phyloP scores from a whole-genome alignment of 2,888 invertebrate genomes.

The Cephus runcator region DNA sequence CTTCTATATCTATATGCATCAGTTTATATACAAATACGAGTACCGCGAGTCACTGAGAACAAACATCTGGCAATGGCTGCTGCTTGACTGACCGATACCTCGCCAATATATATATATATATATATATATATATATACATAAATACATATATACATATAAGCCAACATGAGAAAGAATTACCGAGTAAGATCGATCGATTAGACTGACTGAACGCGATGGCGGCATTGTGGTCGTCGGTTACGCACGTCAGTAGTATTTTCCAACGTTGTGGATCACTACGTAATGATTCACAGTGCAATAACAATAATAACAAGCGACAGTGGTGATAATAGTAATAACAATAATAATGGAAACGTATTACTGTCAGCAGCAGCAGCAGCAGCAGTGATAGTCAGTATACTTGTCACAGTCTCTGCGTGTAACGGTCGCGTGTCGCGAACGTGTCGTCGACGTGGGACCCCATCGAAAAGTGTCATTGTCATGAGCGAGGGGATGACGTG shows the following conservation, averaged over 20 bases:
- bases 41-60: background rate
- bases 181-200: background rate
- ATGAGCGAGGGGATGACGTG: background rate
- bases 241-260: background rate
- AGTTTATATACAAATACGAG: background rate
- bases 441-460: background rate
- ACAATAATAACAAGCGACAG: background rate
- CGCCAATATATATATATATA: background rate
- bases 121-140: background rate
- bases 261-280: background rate
- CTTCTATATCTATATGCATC: background rate
- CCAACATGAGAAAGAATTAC: background rate
- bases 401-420: background rate
- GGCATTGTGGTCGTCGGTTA: background rate
- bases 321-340: background rate
- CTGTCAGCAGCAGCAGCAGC: background rate
- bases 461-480: background rate
- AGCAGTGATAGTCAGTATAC: background rate
- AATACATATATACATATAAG: background rate
- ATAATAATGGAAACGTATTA: background rate
- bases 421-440: constrained; percentile 6
- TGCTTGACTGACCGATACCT: background rate
- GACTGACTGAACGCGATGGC: background rate
- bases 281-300: background rate
- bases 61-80: background rate